Evolutionary conservation across 1,140 invertebrate genomes (phyloP).

Genomic region (Arion vulgaris): DNA sequence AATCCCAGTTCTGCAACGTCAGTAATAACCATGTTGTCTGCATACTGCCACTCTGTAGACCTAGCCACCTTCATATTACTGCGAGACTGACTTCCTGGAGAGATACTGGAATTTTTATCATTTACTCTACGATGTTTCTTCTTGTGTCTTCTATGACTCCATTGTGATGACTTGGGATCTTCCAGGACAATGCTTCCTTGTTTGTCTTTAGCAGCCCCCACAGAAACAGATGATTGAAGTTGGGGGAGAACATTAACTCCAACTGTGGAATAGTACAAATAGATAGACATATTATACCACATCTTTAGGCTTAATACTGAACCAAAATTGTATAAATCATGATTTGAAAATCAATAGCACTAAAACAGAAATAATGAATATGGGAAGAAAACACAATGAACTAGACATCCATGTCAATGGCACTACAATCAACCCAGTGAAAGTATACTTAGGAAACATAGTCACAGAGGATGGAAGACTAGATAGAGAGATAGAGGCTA

Average conservation of each 20-base stretch:
- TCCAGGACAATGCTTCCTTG: background rate
- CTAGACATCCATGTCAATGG: too few relatives aligned
- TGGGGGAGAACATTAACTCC: slow-evolving; percentile 51
- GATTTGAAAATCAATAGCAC: too few relatives aligned
- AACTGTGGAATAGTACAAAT: background rate
- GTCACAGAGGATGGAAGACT: too few relatives aligned
- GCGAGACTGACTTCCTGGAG: slow-evolving; percentile 27
- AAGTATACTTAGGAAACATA: too few relatives aligned
- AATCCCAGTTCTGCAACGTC: slow-evolving; percentile 86
- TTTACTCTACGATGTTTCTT: slow-evolving; percentile 42
- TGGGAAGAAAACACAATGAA: too few relatives aligned
- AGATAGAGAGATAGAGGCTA: too few relatives aligned
- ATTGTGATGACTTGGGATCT: background rate
- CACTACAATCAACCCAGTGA: too few relatives aligned
- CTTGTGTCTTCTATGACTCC: background rate
- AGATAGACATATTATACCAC: background rate
- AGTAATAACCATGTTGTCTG: slow-evolving; percentile 90
- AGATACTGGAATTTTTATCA: slow-evolving; percentile 14
- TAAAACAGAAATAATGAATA: too few relatives aligned
- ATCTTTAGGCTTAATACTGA: too few relatives aligned
- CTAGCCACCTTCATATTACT: slow-evolving; percentile 86
- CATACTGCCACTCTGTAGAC: slow-evolving; percentile 90
- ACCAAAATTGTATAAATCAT: too few relatives aligned
- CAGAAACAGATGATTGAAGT: background rate
- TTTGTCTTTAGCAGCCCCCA: background rate